phyloP scores from a whole-genome alignment of 2,888 invertebrate species.

The Euclidia mi region DNA sequence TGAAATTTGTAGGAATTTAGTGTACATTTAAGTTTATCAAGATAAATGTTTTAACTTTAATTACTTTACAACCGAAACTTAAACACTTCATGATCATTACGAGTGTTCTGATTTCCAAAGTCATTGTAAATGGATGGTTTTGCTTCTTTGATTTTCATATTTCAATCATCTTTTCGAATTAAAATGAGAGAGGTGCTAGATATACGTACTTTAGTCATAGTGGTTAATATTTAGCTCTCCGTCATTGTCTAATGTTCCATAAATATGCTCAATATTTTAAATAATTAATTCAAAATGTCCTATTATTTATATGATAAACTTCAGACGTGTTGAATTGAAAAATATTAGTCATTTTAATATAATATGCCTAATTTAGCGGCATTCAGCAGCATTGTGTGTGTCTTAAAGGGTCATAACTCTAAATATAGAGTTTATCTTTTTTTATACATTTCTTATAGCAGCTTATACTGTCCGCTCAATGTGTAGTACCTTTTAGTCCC shows the following conservation, averaged over 20 bases:
- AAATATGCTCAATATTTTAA: slow-evolving; percentile 11
- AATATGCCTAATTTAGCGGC: too few species aligned
- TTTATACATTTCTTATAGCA: slow-evolving; percentile 5
- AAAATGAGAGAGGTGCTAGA: slow-evolving; percentile 7
- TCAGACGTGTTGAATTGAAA: too few species aligned
- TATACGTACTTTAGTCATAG: slow-evolving; percentile 11
- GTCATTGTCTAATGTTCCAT: slow-evolving; percentile 1
- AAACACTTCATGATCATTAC: too few species aligned
- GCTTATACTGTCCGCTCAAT: slow-evolving; percentile 10
- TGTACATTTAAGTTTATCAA: too few species aligned
- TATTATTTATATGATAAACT: too few species aligned
- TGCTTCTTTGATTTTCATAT: not conserved
- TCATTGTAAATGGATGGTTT: not conserved
- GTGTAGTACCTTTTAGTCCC: slow-evolving; percentile 20
- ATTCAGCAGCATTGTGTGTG: too few species aligned
- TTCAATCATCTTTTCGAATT: not conserved
- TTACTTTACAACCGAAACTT: not conserved
- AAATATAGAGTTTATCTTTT: too few species aligned
- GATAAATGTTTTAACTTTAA: too few species aligned
- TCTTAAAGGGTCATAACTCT: too few species aligned
- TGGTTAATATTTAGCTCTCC: slow-evolving; percentile 9
- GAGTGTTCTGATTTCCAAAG: not conserved
- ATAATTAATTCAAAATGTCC: too few species aligned
- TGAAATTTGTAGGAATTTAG: too few species aligned
- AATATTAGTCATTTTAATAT: too few species aligned